Evolutionary conservation across 2,113 vertebrate species (phyloP).

Genomic region (Fukomys damarensis): DNA sequence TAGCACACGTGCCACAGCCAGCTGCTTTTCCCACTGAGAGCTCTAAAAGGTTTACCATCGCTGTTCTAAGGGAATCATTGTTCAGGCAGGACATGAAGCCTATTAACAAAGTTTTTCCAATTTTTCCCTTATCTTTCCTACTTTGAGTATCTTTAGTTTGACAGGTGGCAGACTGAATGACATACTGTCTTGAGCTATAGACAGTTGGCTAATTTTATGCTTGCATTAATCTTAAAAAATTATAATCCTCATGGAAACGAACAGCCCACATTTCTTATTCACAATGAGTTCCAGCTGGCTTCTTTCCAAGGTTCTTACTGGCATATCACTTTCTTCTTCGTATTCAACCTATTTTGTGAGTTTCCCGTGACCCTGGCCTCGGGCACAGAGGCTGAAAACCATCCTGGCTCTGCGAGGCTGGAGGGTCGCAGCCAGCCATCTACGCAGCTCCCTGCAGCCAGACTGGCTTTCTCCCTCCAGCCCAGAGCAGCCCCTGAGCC

Average conservation of each 20-base stretch:
- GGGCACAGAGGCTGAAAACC: not conserved
- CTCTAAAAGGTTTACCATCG: not conserved
- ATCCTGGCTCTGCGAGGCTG: not conserved
- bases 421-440: not conserved
- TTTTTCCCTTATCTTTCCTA: not conserved
- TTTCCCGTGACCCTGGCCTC: slow-evolving; percentile 18
- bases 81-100: not conserved
- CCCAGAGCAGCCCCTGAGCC: not conserved
- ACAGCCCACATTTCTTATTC: not conserved
- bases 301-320: not conserved
- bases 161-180: not conserved
- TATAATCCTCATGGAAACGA: slow-evolving; percentile 4
- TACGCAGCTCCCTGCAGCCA: not conserved
- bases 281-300: not conserved
- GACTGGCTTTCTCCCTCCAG: not conserved
- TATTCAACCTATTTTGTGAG: not conserved
- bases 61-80: not conserved
- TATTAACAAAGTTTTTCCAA: not conserved
- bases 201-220: slow-evolving; percentile 25
- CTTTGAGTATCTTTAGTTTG: not conserved
- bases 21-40: too few relatives aligned
- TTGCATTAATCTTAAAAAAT: slow-evolving; percentile 43
- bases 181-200: slow-evolving; percentile 20
- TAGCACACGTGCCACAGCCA: accelerated
- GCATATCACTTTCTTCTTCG: not conserved